These are phyloP conservation scores for Drosophila pachea DNA, from an alignment of 1,140 invertebrate genomes.

Conservation along the genomic window DNA sequence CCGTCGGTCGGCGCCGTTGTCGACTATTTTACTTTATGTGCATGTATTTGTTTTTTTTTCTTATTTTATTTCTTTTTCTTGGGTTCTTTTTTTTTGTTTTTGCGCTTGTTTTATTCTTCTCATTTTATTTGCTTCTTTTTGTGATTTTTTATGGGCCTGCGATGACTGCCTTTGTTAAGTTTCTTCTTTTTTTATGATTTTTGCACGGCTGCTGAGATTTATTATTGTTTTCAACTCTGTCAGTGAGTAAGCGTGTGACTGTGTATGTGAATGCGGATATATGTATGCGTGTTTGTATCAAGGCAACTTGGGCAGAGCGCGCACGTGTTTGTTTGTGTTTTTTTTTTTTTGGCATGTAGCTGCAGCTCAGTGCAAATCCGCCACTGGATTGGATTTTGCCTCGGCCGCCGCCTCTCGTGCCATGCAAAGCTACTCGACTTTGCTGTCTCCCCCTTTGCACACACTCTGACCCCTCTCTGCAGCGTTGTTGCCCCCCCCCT, in stretches of 20 bases:
- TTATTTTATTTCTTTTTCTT: conserved; percentile 8
- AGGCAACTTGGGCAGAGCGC: conserved; percentile 10
- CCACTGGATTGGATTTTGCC: conserved; percentile 57
- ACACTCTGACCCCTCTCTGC: background rate
- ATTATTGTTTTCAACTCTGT: conserved; percentile 61
- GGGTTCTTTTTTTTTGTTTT: background rate
- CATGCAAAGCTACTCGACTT: conserved; percentile 44
- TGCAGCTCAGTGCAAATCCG: conserved; percentile 59
- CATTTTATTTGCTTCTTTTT: conserved; percentile 51
- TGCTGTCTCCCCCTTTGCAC: conserved; percentile 12
- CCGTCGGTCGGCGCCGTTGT: conserved; percentile 16
- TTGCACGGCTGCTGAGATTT: conserved; percentile 58
- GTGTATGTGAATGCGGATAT: conserved; percentile 8
- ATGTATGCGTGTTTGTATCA: conserved; percentile 4
- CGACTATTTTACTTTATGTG: conserved; percentile 59
- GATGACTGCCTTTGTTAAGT: conserved; percentile 56
- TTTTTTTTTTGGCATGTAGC: conserved; percentile 36
- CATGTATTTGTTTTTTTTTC: conserved; percentile 17
- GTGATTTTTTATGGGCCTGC: conserved; percentile 53
- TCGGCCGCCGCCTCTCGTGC: conserved; percentile 31
- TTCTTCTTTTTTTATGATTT: conserved; percentile 63
- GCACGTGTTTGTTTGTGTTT: conserved; percentile 40
- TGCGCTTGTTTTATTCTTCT: conserved; percentile 34
- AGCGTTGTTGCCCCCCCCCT: background rate
- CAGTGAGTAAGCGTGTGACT: conserved; percentile 8